These are phyloP conservation scores for Cervus canadensis DNA, from an alignment of 2,113 vertebrate species.

Conservation along the genomic window DNA sequence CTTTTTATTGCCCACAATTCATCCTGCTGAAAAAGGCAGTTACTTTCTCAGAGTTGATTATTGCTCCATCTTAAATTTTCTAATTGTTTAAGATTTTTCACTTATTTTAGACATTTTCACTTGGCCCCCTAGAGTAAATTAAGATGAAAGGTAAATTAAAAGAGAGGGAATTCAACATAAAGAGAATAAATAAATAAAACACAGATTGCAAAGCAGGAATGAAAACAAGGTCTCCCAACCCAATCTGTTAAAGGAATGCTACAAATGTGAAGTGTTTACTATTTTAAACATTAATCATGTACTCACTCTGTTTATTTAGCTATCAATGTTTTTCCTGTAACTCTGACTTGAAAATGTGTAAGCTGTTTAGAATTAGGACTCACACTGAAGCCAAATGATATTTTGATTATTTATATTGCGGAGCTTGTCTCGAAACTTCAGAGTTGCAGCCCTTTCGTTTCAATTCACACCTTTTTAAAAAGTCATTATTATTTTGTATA, in stretches of 20 bases:
- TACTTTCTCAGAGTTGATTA: slow-evolving; percentile 53
- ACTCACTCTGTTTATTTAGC: slow-evolving; percentile 80
- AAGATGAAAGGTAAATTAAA: slow-evolving; percentile 72
- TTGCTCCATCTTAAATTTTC: slow-evolving; percentile 55
- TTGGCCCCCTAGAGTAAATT: slow-evolving; percentile 68
- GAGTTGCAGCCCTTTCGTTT: slow-evolving; percentile 60
- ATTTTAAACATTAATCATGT: slow-evolving; percentile 81
- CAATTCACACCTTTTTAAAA: slow-evolving; percentile 60
- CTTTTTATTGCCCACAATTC: slow-evolving; percentile 51
- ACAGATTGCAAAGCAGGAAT: slow-evolving; percentile 75
- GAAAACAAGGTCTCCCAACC: slow-evolving; percentile 73
- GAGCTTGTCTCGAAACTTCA: slow-evolving; percentile 62
- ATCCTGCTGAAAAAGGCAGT: slow-evolving; percentile 27
- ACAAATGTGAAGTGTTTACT: slow-evolving; percentile 79
- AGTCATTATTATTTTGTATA: slow-evolving; percentile 56
- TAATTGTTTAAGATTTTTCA: slow-evolving; percentile 66
- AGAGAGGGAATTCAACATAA: slow-evolving; percentile 71
- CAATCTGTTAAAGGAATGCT: slow-evolving; percentile 72
- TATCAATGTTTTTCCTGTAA: slow-evolving; percentile 75
- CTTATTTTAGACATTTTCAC: slow-evolving; percentile 72
- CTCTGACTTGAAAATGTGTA: slow-evolving; percentile 72
- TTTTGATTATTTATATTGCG: slow-evolving; percentile 75
- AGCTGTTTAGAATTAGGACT: slow-evolving; percentile 73
- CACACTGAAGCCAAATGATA: slow-evolving; percentile 65
- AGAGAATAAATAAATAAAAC: slow-evolving; percentile 80